Conservation (phyloP, 2,113 vertebrate genomes). For the Trogon surrucura region DNA sequence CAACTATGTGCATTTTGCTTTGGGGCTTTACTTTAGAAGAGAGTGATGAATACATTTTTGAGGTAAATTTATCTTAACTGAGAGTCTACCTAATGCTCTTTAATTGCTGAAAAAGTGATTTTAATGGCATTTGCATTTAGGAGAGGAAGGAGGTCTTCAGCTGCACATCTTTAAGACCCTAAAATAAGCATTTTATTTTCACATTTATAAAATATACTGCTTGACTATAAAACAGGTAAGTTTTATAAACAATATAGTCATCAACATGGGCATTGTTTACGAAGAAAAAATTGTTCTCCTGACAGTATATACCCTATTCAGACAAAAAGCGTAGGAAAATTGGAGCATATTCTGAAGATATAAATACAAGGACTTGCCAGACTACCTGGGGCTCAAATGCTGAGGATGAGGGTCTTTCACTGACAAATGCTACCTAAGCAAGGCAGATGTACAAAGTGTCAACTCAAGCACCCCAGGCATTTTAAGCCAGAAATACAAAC, state of each 20-base stretch:
- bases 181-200: slow-evolving; percentile 45
- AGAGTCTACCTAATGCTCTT: slow-evolving; percentile 60
- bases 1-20: slow-evolving; percentile 58
- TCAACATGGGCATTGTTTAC: slow-evolving; percentile 10
- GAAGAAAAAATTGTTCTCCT: not conserved
- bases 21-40: slow-evolving; percentile 64
- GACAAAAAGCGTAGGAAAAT: not conserved
- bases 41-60: slow-evolving; percentile 57
- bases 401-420: not conserved
- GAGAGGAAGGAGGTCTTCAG: slow-evolving; percentile 32
- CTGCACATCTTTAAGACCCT: slow-evolving; percentile 7
- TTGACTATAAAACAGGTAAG: slow-evolving; percentile 6
- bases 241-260: slow-evolving; percentile 11
- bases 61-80: slow-evolving; percentile 70
- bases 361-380: not conserved
- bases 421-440: not conserved
- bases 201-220: slow-evolving; percentile 14
- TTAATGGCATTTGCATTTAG: slow-evolving; percentile 55
- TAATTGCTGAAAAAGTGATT: slow-evolving; percentile 57
- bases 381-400: not conserved
- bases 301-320: not conserved
- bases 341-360: not conserved
- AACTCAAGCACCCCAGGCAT: not conserved
- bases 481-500: not conserved
- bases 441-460: not conserved